Conservation (phyloP, 2,888 invertebrate genomes). For the Gerris lacustris region DNA sequence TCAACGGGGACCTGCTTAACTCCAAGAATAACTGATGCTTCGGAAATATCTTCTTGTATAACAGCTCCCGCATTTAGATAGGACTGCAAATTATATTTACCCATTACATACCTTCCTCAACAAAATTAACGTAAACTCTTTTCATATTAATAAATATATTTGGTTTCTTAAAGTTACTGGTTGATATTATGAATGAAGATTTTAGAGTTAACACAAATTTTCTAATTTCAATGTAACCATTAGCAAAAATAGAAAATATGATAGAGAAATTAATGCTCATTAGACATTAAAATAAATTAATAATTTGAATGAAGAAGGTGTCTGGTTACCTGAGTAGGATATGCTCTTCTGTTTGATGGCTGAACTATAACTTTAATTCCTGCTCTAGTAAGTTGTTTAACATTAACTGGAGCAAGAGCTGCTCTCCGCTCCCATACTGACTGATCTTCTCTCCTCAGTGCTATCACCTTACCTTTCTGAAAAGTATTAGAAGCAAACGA, state of each 20-base stretch:
- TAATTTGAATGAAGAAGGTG: no score
- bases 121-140: not conserved
- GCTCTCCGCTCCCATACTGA: slow-evolving; percentile 94
- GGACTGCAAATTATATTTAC: slow-evolving; percentile 43
- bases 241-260: no score
- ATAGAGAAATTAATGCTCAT: no score
- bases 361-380: slow-evolving; percentile 94
- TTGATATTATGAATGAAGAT: not conserved
- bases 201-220: no score
- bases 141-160: not conserved
- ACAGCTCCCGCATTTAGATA: slow-evolving; percentile 87
- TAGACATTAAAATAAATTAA: no score
- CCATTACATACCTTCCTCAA: not conserved
- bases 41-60: slow-evolving; percentile 90
- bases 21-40: slow-evolving; percentile 91
- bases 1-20: slow-evolving; percentile 88
- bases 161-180: not conserved
- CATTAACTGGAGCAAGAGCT: slow-evolving; percentile 84
- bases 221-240: no score
- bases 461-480: slow-evolving; percentile 53
- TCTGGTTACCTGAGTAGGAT: slow-evolving; percentile 73
- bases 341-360: slow-evolving; percentile 93
- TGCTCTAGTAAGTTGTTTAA: slow-evolving; percentile 69
- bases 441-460: slow-evolving; percentile 82
- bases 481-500: slow-evolving; percentile 13